These are phyloP conservation scores for Egretta garzetta DNA, from an alignment of 2,113 vertebrate species.

Conservation along the genomic window DNA sequence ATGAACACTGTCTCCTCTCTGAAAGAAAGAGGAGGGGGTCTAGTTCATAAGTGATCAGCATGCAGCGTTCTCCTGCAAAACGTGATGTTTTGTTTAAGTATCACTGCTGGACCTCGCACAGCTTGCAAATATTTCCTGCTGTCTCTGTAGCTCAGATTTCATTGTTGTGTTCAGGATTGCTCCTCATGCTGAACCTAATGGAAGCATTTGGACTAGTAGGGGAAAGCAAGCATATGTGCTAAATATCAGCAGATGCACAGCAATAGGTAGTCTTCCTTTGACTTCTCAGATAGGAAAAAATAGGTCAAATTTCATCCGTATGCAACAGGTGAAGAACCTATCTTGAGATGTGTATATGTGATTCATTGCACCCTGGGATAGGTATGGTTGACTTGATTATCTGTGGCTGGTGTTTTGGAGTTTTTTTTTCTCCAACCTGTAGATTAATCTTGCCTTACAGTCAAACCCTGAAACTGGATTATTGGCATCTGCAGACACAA, in stretches of 20 bases:
- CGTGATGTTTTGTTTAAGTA: slow-evolving; percentile 59
- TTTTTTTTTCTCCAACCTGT: neutral
- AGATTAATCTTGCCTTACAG: neutral
- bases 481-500: neutral
- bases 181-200: neutral
- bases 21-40: neutral
- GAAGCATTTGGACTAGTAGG: neutral
- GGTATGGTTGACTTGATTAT: neutral
- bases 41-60: slow-evolving; percentile 36
- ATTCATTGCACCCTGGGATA: neutral
- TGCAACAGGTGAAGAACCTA: neutral
- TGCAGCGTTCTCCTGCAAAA: slow-evolving; percentile 12
- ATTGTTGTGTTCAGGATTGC: slow-evolving; percentile 22
- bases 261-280: neutral
- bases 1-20: neutral
- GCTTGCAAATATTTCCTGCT: slow-evolving; percentile 64
- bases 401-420: neutral
- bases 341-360: neutral
- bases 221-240: neutral
- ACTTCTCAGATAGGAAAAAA: neutral
- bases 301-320: neutral
- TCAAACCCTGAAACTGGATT: neutral
- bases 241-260: neutral
- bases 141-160: slow-evolving; percentile 50
- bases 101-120: slow-evolving; percentile 58